phyloP scores from a whole-genome alignment of 2,797 vertebrate genomes.

The Philypnodon macrostomus region DNA sequence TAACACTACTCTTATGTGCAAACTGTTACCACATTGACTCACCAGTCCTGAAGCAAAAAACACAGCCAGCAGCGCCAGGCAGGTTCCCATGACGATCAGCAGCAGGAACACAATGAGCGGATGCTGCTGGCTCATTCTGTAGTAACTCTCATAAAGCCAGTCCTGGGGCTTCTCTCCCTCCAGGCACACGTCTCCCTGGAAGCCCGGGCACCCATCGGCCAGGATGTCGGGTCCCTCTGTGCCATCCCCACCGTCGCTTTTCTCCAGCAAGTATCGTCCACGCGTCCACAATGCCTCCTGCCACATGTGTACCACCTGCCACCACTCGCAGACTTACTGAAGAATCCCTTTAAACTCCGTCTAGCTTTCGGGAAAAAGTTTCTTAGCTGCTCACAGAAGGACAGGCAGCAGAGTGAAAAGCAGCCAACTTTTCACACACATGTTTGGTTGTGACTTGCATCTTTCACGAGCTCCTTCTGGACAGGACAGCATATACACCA shows the following conservation, averaged over 20 bases:
- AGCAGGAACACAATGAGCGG: conserved; percentile 96
- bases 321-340: conserved; percentile 9
- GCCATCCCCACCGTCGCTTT: conserved; percentile 74
- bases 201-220: conserved; percentile 53
- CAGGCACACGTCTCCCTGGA: conserved; percentile 52
- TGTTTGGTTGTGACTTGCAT: conserved; percentile 32
- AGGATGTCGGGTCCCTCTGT: conserved; percentile 59
- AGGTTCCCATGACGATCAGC: conserved; percentile 96
- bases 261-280: conserved; percentile 89
- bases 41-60: conserved; percentile 96
- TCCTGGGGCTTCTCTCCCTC: conserved; percentile 83
- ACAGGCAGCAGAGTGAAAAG: conserved; percentile 17
- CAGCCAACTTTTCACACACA: conserved; percentile 39
- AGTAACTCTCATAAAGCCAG: conserved; percentile 97
- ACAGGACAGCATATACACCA: conserved; percentile 30
- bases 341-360: conserved; percentile 11
- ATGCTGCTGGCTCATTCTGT: conserved; percentile 98
- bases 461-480: conserved; percentile 42
- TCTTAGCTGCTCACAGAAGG: conserved; percentile 15
- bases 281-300: conserved; percentile 83
- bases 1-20: background rate
- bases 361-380: conserved; percentile 41
- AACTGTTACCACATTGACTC: conserved; percentile 61
- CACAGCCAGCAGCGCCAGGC: conserved; percentile 89
- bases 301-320: conserved; percentile 76